Evolutionary conservation across 35 echinoderm and acorn worm species (phyloP), one percentile per base, ranked within the genome.

Genomic region (Apostichopus californicus): DNA sequence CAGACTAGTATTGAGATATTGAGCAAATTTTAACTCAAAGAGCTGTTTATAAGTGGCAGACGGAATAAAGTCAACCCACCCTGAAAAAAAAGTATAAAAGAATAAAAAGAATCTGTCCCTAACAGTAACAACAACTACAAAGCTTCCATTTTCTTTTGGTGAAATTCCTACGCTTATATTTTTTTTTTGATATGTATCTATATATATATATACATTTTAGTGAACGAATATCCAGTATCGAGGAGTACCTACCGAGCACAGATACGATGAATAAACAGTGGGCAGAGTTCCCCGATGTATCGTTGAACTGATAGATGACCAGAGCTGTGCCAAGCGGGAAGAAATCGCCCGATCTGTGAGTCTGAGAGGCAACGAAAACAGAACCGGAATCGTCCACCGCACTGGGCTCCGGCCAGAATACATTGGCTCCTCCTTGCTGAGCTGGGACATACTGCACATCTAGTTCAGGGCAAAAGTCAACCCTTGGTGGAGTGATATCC

Each of bases 231-330:
- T 46, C 34, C 34, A 46, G 34, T 46, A 46, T 46, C 34, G 3
- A 46, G 34, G 34, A 3, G 34, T 3, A 73, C 86, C 64, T 25
- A 89, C 86, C 73, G 13, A 11, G 3, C 17, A 91, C 77, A 25
- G 72, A 54, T 15, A 91, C 73, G 11, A 79, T 55, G 57, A 91
- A 91, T 11, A 55, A 5, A 54, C 89, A 91, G 24, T 54, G 1
- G 17, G 79, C 73, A 26, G 52, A 56, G 73, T 91, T 91, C 9
- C 89, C 89, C 9, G 89, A 91, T 24, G 89, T 73, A 91, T 91
- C 89, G 6, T 91, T 9, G 8, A 91, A 57, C 6, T 57, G 70
- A n/a, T 91, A 91, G 1, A 9, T 20, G 46, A 91, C 89, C 5
- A 54, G 3, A 14, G 73, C 20, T 13, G 55, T 7, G 15, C 89